Base-by-base conservation (phyloP, 2,888 invertebrate species). In the Tenthredo amoena region DNA sequence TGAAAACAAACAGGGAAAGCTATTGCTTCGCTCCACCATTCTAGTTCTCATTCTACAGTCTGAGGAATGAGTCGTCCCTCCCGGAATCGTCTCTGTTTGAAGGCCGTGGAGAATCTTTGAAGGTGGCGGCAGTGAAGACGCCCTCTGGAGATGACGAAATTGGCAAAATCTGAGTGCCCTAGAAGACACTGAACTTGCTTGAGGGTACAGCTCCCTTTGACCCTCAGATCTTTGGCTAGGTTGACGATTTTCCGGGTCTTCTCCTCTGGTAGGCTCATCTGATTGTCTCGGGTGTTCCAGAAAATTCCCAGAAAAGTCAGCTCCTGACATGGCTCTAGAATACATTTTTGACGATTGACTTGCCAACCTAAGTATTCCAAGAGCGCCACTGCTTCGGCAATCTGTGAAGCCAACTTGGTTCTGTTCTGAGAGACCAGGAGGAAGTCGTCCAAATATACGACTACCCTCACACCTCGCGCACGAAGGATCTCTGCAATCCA, bases 401-500 rank as follows among this genome's bases (percentile, higher is more conserved):
- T n/a, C 43, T 74, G 74, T 0, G 0, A n/a, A 9, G 72, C 74
- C 18, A 88, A 71, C 7, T 40, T 85, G 84, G 84, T 79, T 84
- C 83, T 86, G 86, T 87, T 21, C 68, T 88, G 87, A 82, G 85
- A 86, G 74, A 81, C 88, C 76, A 87, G 84, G 0, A 89, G 86
- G 21, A 88, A 87, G 47, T 87, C 86, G 86, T 87, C 86, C 15
- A 86, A 71, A 50, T 89, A 88, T 0, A 87, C 87, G n/a, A 87
- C 50, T 9, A 87, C 87, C 79, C 85, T 86, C 74, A 87, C 31
- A 2, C 85, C 86, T 82, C 47, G 85, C 47, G 86, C 77, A 31
- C 86, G 85, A 85, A 89, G 84, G 74, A 85, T 84, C n/a, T 87
- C 85, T 26, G 89, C 89, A n/a, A 89, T 84, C 88, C 88, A 90